Base-by-base conservation (phyloP, 2,797 vertebrate species). In the Pseudochaenichthys georgianus region DNA sequence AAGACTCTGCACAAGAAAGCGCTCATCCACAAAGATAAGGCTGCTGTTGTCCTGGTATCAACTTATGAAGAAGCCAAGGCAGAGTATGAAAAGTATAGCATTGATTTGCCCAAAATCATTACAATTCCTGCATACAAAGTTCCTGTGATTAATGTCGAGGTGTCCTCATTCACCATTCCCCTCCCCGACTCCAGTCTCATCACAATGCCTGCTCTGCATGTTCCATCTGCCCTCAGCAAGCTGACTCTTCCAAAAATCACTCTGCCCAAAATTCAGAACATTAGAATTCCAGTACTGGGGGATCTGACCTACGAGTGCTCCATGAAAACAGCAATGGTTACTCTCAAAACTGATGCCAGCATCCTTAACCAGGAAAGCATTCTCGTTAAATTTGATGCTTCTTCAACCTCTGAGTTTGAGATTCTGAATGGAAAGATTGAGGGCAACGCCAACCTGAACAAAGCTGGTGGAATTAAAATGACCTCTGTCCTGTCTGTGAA, bases 241-340 rank as follows among this genome's bases (percentile, higher is more conserved):
- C 52, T 97, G 59, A 96, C 93, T 69, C 89, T 97, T 80, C 95
- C 96, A 61, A 95, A 92, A 81, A 85, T 98, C 70, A 93, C 92
- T 82, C 86, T 96, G 59, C 93, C 93, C 21, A 92, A 63, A 74
- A 87, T 94, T 1, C 81, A 89, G 47, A 91, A 75, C 64, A 94
- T 99, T 84, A 90, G 89, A 45, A 92, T 99, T 89, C 96, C 97
- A 84, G 90, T 93, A 48, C 89, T 99, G 90, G 97, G 98, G 81
- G 97, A 98, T 78, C 58, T 98, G 67, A 97, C 93, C 57, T 97
- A 93, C 9, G 96, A 97, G 62, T 96, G 98, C 79, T 94, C 96
- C 46, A 92, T 99, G 88, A 98, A 97, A 90, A 97, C 97, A 61
- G 93, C 94, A 72, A 64, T 96, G 72, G 93, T 98, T 79, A 96